Evolutionary conservation across 2,113 vertebrate species (phyloP).

Genomic region (Rhodinocichla rosea): DNA sequence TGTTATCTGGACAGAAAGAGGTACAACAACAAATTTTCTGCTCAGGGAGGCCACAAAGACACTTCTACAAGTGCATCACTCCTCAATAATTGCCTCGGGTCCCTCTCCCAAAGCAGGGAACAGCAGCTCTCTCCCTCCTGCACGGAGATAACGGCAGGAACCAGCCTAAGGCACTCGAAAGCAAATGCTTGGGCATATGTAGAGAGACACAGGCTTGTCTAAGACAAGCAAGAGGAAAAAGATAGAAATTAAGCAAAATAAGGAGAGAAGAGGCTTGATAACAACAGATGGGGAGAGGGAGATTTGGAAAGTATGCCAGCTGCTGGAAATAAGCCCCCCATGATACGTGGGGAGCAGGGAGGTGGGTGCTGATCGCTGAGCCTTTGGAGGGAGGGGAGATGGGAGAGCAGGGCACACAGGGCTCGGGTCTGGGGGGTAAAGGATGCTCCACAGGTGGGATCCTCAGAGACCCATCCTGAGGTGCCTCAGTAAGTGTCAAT

Average conservation of each 20-base stretch:
- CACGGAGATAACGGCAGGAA: background rate
- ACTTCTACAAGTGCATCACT: background rate
- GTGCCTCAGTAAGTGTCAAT: background rate
- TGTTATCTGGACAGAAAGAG: background rate
- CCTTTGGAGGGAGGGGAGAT: background rate
- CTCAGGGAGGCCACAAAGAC: background rate
- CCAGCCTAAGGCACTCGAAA: constrained; percentile 8
- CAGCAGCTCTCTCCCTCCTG: background rate
- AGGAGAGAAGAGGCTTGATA: constrained; percentile 30
- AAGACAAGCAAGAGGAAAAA: constrained; percentile 1
- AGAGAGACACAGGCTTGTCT: background rate
- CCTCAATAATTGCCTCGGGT: background rate
- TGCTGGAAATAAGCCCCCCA: constrained; percentile 30
- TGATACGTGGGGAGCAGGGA: background rate
- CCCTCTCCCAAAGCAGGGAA: background rate
- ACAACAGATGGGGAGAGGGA: constrained; percentile 47
- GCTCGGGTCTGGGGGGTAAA: accelerated
- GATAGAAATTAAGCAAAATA: constrained; percentile 44
- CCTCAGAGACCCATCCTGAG: background rate
- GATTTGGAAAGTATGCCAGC: constrained; percentile 44
- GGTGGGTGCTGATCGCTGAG: background rate
- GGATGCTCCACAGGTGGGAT: background rate
- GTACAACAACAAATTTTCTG: background rate
- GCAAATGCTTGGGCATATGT: background rate
- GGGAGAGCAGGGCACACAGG: background rate